Evolutionary conservation across 2,888 invertebrate genomes (phyloP), one percentile per base, ranked within the genome.

Genomic region (Stratiomys singularior): DNA sequence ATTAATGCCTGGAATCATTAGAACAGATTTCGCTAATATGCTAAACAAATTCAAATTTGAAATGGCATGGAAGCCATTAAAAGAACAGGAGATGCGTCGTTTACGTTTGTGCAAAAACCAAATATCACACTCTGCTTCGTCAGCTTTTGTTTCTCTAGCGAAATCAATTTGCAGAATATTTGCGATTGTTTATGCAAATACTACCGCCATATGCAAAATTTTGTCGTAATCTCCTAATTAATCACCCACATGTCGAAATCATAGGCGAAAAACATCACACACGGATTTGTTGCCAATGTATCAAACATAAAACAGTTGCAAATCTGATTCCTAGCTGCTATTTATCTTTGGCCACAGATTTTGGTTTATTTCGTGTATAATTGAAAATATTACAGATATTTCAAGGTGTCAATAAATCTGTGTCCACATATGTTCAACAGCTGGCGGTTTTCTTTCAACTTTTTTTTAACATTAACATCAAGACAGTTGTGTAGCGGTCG

Each of bases 181-280:
- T n/a, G n/a, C n/a, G n/a, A n/a, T n/a, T n/a, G 25, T 11, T 28
- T 28, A 64, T 64, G 28, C 64, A 64, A 28, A 28, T 4, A 4
- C n/a, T 64, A 64, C 28, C 25, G 64, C 28, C 27, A 64, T 28
- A 64, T 64, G 64, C 64, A 5, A 60, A 60, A 28, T 64, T 13
- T 28, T 64, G 23, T 25, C 64, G 28, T 64, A 64, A 64, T 64
- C 27, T 64, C 28, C 28, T 64, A 13, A 60, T 52, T 52, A 52
- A 52, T 52, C 15, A 52, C 3, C 52, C n/a, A 52, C 4, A 52
- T n/a, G 18, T 52, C 4, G 15, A 52, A 13, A 52, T 52, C 52
- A 18, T 15, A 15, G 52, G 52, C 15, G 52, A 52, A 18, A 13
- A 52, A 3, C 52, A 13, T 37, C 5, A 9, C 37, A 37, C 9